phyloP scores from a whole-genome alignment of 2,797 vertebrate species.

The Catostomus latipinnis region DNA sequence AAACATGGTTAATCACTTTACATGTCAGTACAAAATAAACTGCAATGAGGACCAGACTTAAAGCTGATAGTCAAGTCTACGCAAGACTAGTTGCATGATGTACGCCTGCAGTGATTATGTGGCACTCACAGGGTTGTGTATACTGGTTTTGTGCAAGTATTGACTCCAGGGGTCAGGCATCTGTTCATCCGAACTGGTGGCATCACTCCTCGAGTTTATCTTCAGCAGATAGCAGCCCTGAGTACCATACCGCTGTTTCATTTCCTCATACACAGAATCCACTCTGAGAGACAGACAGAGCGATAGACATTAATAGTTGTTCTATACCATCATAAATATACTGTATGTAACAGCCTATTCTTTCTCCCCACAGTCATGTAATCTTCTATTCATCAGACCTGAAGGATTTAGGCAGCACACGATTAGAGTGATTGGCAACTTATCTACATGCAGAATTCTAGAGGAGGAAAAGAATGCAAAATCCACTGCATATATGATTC shows the following conservation, averaged over 20 bases:
- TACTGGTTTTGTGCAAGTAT: slow-evolving; percentile 89
- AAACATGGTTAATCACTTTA: too few species aligned
- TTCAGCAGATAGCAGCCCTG: slow-evolving; percentile 97
- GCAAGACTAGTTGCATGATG: background rate
- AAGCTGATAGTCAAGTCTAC: background rate
- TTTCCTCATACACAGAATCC: slow-evolving; percentile 93
- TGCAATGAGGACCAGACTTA: background rate
- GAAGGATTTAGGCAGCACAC: background rate
- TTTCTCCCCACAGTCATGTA: background rate
- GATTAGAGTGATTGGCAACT: background rate
- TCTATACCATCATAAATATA: slow-evolving; percentile 9
- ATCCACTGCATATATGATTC: background rate
- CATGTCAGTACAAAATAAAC: background rate
- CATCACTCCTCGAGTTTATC: slow-evolving; percentile 88
- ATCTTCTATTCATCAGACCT: slow-evolving; percentile 25
- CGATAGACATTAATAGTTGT: background rate
- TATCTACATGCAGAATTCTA: slow-evolving; percentile 7
- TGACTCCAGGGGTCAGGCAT: slow-evolving; percentile 99
- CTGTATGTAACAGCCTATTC: slow-evolving; percentile 9
- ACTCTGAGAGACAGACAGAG: slow-evolving; percentile 76
- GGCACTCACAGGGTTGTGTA: slow-evolving; percentile 84
- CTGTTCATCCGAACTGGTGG: slow-evolving; percentile 87
- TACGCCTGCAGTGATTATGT: too few species aligned
- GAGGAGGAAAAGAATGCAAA: background rate
- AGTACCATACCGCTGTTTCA: slow-evolving; percentile 95